A percentile compares a stretch with the other conserved stretches of the same genome.
These are phyloP conservation scores for Napeogenes sylphis DNA, from an alignment of 2,888 invertebrate species.

Conservation along the genomic window DNA sequence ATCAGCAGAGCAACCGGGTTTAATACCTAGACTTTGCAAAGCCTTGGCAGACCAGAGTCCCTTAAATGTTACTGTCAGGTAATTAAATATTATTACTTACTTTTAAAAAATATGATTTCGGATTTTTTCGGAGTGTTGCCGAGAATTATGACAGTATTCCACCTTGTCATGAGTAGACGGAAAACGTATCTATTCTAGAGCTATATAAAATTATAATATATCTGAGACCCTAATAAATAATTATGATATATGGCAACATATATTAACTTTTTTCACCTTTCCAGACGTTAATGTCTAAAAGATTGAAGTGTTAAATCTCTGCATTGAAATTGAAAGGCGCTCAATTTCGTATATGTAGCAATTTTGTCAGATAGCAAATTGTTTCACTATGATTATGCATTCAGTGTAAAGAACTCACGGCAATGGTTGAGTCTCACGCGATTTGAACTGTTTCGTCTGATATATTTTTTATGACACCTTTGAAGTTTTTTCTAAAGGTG, in stretches of 20 bases:
- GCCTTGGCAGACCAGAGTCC: conserved; percentile 50
- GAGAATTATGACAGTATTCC: no score
- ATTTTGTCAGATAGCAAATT: conserved; percentile 33
- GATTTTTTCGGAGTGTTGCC: no score
- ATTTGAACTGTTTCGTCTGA: conserved; percentile 35
- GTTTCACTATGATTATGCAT: conserved; percentile 47
- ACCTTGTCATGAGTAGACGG: no score
- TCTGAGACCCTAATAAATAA: no score
- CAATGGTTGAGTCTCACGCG: conserved; percentile 54
- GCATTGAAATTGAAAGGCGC: conserved; percentile 28
- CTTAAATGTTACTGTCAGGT: conserved; percentile 62
- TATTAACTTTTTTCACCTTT: neutral
- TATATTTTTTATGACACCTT: conserved; percentile 21
- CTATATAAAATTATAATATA: no score
- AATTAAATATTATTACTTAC: conserved; percentile 10
- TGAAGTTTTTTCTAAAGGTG: neutral
- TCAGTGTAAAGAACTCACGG: conserved; percentile 47
- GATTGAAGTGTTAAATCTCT: conserved; percentile 16
- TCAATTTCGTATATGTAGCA: conserved; percentile 29
- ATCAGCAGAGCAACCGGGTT: conserved; percentile 57
- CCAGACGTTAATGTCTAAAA: neutral
- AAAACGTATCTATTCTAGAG: no score
- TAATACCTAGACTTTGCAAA: conserved; percentile 63
- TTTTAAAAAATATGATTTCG: conserved; percentile 4
- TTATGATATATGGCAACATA: no score